Percentiles rank a stretch among this genome's conserved stretches.
Evolutionary conservation across 2,888 invertebrate genomes (phyloP).

Genomic region (Pogonocherus hispidulus): DNA sequence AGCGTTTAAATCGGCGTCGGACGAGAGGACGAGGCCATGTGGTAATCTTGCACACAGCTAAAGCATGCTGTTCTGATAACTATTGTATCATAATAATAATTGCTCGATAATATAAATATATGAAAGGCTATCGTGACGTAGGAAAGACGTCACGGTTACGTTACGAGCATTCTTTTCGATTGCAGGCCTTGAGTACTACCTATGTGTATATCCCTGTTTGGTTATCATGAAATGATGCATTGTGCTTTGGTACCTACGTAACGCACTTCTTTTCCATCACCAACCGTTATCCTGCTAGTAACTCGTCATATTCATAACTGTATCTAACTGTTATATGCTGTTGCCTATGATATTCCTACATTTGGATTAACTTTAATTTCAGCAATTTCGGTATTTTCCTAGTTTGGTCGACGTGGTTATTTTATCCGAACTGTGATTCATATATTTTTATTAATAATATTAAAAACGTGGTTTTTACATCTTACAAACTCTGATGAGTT

Average conservation of each 20-base stretch:
- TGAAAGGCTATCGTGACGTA: neutral
- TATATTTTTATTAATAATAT: neutral
- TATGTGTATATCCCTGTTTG: too few relatives aligned
- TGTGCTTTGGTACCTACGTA: too few relatives aligned
- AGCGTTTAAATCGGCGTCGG: neutral
- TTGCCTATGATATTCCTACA: too few relatives aligned
- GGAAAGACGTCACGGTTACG: neutral
- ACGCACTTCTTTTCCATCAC: too few relatives aligned
- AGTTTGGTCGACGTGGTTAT: neutral
- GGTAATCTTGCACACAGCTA: neutral
- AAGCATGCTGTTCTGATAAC: neutral
- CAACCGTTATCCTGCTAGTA: too few relatives aligned
- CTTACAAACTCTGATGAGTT: too few relatives aligned
- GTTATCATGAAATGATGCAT: too few relatives aligned
- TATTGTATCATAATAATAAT: neutral
- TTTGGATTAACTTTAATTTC: too few relatives aligned
- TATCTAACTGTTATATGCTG: too few relatives aligned
- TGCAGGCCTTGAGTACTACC: neutral
- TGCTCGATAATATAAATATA: neutral
- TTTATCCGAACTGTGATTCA: neutral
- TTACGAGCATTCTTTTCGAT: neutral
- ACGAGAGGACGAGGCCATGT: neutral
- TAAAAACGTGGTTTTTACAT: neutral
- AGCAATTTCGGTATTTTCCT: neutral
- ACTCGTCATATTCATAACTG: too few relatives aligned